Percentiles rank a stretch among this genome's conserved stretches.
Evolutionary conservation across 2,888 invertebrate species (phyloP).

Genomic region (Acrobeloides nanus): DNA sequence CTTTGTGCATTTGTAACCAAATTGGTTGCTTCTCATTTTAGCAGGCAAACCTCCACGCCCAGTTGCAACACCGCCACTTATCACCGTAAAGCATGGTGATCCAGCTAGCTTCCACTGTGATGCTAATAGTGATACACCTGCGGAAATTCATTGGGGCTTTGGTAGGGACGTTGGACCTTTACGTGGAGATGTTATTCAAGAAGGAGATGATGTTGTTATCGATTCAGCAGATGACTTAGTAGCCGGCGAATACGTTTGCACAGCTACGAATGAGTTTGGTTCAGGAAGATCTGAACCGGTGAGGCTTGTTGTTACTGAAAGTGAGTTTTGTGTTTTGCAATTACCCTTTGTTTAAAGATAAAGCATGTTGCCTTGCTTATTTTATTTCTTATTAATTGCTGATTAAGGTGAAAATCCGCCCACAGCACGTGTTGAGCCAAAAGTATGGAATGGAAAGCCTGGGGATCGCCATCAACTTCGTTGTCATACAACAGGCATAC

Average conservation of each 20-base stretch:
- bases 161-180: conserved; percentile 29
- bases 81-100: conserved; percentile 34
- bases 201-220: conserved; percentile 46
- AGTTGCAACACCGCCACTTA: conserved; percentile 44
- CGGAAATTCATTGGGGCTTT: conserved; percentile 41
- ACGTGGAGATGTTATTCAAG: conserved; percentile 34
- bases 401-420: conserved; percentile 48
- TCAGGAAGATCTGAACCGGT: conserved; percentile 41
- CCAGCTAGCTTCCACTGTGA: conserved; percentile 49
- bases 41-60: conserved; percentile 39
- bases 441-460: conserved; percentile 52
- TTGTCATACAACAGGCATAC: conserved; percentile 44
- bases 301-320: conserved; percentile 39
- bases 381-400: not conserved
- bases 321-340: conserved; percentile 26
- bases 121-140: conserved; percentile 39
- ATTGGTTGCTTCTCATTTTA: conserved; percentile 1
- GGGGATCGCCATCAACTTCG: conserved; percentile 48
- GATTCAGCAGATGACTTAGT: conserved; percentile 31
- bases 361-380: conserved; percentile 3
- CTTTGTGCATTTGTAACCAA: not conserved
- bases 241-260: conserved; percentile 44
- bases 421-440: conserved; percentile 49
- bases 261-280: conserved; percentile 46
- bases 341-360: too few species aligned